Evolutionary conservation across 1,140 invertebrate genomes (phyloP).

Genomic region (Augochlora pura): DNA sequence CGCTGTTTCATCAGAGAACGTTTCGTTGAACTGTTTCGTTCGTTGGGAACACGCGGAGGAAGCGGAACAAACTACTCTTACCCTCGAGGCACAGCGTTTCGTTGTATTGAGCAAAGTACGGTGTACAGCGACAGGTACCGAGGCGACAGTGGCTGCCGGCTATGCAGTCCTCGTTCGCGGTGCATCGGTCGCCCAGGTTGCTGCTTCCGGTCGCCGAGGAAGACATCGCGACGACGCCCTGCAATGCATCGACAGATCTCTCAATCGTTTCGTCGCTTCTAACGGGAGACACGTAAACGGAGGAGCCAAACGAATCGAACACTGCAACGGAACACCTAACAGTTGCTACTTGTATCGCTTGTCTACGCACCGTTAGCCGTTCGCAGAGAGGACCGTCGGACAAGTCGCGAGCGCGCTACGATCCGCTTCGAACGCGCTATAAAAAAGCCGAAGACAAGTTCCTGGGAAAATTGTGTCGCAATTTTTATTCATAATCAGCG

Average conservation of each 20-base stretch:
- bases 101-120: conserved; percentile 85
- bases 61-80: conserved; percentile 75
- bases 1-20: conserved; percentile 79
- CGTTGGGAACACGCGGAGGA: background rate
- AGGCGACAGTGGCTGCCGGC: conserved; percentile 81
- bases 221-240: conserved; percentile 45
- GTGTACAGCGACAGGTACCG: conserved; percentile 84
- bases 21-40: background rate
- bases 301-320: background rate
- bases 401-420: no score
- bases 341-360: background rate
- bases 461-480: no score
- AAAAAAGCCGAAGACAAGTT: no score
- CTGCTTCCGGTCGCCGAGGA: conserved; percentile 50
- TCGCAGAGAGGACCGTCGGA: no score
- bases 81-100: conserved; percentile 84
- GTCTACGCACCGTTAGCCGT: conserved; percentile 6
- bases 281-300: background rate
- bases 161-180: conserved; percentile 82
- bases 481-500: no score
- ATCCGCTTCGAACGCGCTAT: no score
- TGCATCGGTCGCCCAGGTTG: conserved; percentile 74
- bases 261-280: background rate
- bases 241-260: conserved; percentile 21
- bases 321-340: background rate